Evolutionary conservation across 2,888 invertebrate genomes (phyloP), one percentile per base, ranked within the genome.

Genomic region (Isotomurus palustris): DNA sequence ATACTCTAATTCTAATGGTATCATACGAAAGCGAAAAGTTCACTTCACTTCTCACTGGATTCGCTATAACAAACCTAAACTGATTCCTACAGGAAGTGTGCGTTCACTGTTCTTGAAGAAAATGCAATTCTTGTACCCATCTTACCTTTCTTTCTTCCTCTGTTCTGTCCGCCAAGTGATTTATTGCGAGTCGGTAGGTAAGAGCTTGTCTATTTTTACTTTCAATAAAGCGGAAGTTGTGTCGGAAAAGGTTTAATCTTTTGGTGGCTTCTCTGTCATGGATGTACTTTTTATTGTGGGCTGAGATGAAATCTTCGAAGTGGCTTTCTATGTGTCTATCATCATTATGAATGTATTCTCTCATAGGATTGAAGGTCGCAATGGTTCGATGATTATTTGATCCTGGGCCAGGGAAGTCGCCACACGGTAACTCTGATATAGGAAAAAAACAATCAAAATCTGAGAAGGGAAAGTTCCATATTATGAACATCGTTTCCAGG

Each of bases 291-390:
- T 84, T 86, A 28, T 79, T 78, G 73, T 95, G 92, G 63, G 82
- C 83, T 1, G 73, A 78, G 72, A 84, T 84, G 74, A 92, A 95
- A 49, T 83, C 73, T 2, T 81, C 76, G 74, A 95, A 96, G 73
- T 87, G 86, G 41, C 80, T 77, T 24, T 87, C 81, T 0, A 92
- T 80, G 71, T 92, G 91, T 0, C 76, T 76, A 21, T 85, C 84
- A 29, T 80, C 78, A 29, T 80, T 80, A 71, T 87, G 83, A 14
- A 95, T 78, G 72, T 88, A 95, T 78, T 96, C 95, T 66, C 82
- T 83, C 87, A 95, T 93, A 0, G 95, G 95, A 77, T 95, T 95
- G 77, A 92, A 91, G 0, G 88, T 86, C 52, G 87, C 86, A 72
- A 83, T 78, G n/a, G 67, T 67, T 35, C 54, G 38, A 35, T 65